Conservation (phyloP, 2,888 invertebrate species). For the Drosophila infuscata region DNA sequence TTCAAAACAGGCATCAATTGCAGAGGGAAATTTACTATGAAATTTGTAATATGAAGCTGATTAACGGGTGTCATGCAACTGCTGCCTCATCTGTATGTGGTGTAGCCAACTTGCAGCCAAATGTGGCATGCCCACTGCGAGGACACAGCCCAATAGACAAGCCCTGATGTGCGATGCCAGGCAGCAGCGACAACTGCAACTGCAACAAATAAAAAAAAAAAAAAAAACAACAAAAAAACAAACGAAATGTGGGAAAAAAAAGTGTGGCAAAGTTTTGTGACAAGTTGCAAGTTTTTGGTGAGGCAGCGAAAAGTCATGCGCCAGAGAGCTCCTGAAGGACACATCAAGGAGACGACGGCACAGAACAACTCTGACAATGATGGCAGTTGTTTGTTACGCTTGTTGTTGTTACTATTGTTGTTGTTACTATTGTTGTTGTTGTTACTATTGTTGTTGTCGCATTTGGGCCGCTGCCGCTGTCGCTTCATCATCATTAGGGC, state of each 20-base stretch:
- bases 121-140: constrained; percentile 26
- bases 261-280: constrained; percentile 65
- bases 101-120: not conserved
- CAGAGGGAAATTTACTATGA: not conserved
- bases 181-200: constrained; percentile 29
- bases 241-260: constrained; percentile 22
- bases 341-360: constrained; percentile 80
- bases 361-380: constrained; percentile 46
- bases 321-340: constrained; percentile 82
- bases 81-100: not conserved
- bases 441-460: constrained; percentile 19
- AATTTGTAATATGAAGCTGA: not conserved
- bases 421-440: not conserved
- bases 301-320: constrained; percentile 80
- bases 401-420: constrained; percentile 30
- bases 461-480: constrained; percentile 44
- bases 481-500: constrained; percentile 77
- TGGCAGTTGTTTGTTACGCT: constrained; percentile 64
- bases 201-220: not conserved
- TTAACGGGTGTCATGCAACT: not conserved
- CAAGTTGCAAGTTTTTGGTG: constrained; percentile 65
- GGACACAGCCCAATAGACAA: constrained; percentile 29
- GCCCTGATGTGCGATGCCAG: constrained; percentile 39
- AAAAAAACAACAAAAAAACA: not conserved
- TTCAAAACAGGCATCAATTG: not conserved